These are phyloP conservation scores for Oscheius sp. DNA, from an alignment of 2,888 invertebrate species.

Conservation along the genomic window DNA sequence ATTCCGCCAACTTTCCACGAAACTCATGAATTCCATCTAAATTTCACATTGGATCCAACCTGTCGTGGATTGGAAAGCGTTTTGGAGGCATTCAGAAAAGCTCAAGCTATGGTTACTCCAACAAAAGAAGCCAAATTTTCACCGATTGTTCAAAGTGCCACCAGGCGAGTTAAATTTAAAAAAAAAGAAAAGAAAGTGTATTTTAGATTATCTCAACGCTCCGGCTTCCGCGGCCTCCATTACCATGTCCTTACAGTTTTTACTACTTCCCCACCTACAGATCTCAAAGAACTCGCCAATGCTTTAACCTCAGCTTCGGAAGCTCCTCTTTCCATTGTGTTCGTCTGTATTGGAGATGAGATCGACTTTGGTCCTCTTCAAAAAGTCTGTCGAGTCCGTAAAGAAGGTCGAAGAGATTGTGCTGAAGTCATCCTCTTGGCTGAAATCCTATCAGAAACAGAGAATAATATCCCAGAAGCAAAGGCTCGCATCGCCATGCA, in stretches of 20 bases:
- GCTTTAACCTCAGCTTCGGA: conserved; percentile 60
- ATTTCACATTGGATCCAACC: conserved; percentile 63
- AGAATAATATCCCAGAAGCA: conserved; percentile 40
- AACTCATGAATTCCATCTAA: conserved; percentile 67
- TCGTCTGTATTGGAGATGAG: conserved; percentile 64
- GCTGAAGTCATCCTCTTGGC: conserved; percentile 43
- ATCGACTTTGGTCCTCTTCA: conserved; percentile 47
- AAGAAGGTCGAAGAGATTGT: conserved; percentile 45
- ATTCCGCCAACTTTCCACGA: conserved; percentile 67
- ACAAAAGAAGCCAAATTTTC: conserved; percentile 62
- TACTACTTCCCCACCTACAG: conserved; percentile 59
- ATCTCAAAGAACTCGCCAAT: conserved; percentile 59
- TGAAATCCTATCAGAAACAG: conserved; percentile 46
- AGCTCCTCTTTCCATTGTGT: conserved; percentile 64
- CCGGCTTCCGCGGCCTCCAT: conserved; percentile 54
- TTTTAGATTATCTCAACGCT: conserved; percentile 49
- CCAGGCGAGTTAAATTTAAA: conserved; percentile 44
- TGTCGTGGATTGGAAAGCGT: conserved; percentile 66
- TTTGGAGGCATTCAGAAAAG: conserved; percentile 60
- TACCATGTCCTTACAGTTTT: conserved; percentile 64
- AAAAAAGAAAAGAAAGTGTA: background rate
- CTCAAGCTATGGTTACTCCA: conserved; percentile 58
- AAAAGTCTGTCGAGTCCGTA: conserved; percentile 41
- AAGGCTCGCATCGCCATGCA: conserved; percentile 47
- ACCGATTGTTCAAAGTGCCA: conserved; percentile 64